A percentile compares a stretch with the other conserved stretches of the same genome.
Evolutionary conservation across 1,140 invertebrate species (phyloP).

Genomic region (Paracyclopina nana): DNA sequence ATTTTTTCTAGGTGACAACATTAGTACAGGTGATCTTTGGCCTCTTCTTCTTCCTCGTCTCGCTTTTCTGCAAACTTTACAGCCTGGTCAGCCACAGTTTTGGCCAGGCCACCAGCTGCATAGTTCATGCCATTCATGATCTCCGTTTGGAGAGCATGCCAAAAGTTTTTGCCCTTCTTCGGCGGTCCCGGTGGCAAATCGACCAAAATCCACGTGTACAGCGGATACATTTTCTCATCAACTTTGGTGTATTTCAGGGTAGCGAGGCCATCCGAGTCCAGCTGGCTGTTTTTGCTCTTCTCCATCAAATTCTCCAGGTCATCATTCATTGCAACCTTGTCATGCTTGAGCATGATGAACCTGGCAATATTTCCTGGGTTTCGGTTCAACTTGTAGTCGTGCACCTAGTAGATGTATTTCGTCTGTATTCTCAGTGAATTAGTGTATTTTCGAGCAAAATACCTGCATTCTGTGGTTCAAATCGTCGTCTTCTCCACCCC

Average conservation of each 20-base stretch:
- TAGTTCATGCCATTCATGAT: too few relatives aligned
- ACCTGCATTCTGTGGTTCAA: slow-evolving; percentile 22
- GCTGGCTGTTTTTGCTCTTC: neutral
- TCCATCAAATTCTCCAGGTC: neutral
- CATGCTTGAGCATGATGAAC: slow-evolving; percentile 75
- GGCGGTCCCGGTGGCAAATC: neutral
- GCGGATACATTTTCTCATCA: neutral
- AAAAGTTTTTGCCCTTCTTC: neutral
- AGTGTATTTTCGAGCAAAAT: too few relatives aligned
- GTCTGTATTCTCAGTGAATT: too few relatives aligned
- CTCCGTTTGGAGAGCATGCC: too few relatives aligned
- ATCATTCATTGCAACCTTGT: slow-evolving; percentile 20
- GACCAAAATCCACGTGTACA: slow-evolving; percentile 7
- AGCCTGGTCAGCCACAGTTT: too few relatives aligned
- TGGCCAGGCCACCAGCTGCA: too few relatives aligned
- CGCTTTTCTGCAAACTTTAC: too few relatives aligned
- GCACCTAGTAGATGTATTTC: too few relatives aligned
- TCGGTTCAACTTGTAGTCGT: slow-evolving; percentile 31
- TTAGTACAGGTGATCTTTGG: too few relatives aligned
- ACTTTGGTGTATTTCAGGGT: slow-evolving; percentile 1
- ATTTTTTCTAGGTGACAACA: too few relatives aligned
- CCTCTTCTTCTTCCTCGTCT: too few relatives aligned
- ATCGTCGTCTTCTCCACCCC: slow-evolving; percentile 32
- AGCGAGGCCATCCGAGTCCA: neutral
- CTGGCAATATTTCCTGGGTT: slow-evolving; percentile 66